Conservation (phyloP, 2,888 invertebrate genomes). For the Thecocarcelia acutangulata region DNA sequence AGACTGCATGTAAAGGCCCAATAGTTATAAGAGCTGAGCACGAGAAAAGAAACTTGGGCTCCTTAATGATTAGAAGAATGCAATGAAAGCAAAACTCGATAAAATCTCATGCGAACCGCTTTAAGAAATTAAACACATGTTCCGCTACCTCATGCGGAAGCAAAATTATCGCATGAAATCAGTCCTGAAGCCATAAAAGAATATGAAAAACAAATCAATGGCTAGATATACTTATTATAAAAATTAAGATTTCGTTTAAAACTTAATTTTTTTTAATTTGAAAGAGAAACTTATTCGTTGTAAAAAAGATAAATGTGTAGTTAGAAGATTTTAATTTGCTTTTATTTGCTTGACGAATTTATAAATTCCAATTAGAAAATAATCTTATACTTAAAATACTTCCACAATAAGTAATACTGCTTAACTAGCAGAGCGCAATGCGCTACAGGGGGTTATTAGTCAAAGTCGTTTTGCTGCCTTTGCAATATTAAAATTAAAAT, state of each 20-base stretch:
- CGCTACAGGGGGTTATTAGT: constrained; percentile 67
- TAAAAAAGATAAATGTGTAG: no score
- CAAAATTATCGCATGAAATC: constrained; percentile 1
- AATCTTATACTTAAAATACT: constrained; percentile 55
- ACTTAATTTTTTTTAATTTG: no score
- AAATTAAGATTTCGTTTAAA: no score
- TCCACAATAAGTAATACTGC: constrained; percentile 31
- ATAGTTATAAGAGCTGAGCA: no score
- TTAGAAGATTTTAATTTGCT: not conserved
- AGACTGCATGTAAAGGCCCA: no score
- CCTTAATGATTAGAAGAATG: not conserved
- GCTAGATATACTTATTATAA: not conserved
- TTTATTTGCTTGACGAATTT: constrained; percentile 38
- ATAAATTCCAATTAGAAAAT: constrained; percentile 53
- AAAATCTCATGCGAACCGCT: constrained; percentile 45
- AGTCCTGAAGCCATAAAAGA: constrained; percentile 1
- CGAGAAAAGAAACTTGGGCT: not conserved
- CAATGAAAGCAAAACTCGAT: not conserved
- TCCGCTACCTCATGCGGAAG: constrained; percentile 4
- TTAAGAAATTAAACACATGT: constrained; percentile 55
- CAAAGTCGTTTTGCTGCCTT: constrained; percentile 61
- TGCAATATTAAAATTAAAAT: constrained; percentile 45
- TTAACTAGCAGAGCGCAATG: constrained; percentile 44
- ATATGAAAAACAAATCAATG: not conserved
- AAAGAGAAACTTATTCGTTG: no score